Percentiles rank a stretch among this genome's conserved stretches.
phyloP scores from a whole-genome alignment of 1,140 invertebrate species.

The Pseudoatta argentina region DNA sequence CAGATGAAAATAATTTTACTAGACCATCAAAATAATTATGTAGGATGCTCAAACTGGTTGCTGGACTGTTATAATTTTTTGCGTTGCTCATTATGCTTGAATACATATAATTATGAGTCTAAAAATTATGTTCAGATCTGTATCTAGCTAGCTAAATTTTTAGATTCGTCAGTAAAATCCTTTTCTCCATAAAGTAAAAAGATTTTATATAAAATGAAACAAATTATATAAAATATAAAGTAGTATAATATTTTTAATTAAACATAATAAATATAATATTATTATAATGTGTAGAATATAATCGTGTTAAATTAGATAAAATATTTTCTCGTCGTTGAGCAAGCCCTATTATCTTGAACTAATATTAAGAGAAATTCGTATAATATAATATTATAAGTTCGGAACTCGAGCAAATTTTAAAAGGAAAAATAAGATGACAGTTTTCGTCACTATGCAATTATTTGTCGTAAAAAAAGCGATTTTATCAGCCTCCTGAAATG shows the following conservation, averaged over 20 bases:
- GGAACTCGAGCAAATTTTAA: not conserved
- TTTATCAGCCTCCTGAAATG: constrained; percentile 36
- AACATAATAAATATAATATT: too few relatives aligned
- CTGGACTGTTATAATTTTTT: too few relatives aligned
- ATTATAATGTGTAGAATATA: not conserved
- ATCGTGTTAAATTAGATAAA: constrained; percentile 4
- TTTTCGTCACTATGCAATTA: constrained; percentile 12
- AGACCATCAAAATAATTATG: too few relatives aligned
- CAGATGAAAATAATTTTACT: too few relatives aligned
- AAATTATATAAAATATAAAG: too few relatives aligned
- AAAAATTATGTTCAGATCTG: too few relatives aligned
- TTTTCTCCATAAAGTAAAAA: not conserved
- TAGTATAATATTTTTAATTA: too few relatives aligned
- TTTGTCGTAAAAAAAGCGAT: constrained; percentile 3
- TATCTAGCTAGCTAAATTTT: too few relatives aligned
- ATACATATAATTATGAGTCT: too few relatives aligned
- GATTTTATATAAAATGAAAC: not conserved
- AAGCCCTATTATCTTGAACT: not conserved
- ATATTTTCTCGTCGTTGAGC: not conserved
- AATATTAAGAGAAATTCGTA: not conserved
- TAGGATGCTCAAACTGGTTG: too few relatives aligned
- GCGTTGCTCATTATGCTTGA: too few relatives aligned
- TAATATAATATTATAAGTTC: constrained; percentile 5
- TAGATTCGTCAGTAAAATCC: too few relatives aligned
- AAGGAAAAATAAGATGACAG: not conserved